Evolutionary conservation across 1,140 invertebrate species (phyloP).

Genomic region (Drosophila trapezifrons): DNA sequence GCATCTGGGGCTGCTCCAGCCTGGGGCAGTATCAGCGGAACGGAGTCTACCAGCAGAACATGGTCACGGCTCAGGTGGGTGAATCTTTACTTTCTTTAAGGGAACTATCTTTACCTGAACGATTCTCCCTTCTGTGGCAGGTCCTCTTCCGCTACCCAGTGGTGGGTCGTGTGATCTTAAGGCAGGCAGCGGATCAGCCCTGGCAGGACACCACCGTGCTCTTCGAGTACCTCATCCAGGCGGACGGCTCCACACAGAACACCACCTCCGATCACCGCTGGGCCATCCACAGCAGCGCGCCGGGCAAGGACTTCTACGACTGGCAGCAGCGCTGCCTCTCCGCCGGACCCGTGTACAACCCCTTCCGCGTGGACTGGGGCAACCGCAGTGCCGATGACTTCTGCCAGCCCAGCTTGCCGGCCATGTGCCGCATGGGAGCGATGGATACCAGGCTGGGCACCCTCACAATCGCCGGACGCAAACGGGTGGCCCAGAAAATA

Average conservation of each 20-base stretch:
- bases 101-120: not conserved
- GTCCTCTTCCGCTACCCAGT: constrained; percentile 93
- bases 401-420: constrained; percentile 86
- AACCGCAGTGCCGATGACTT: constrained; percentile 85
- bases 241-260: constrained; percentile 92
- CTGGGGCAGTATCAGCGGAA: constrained; percentile 88
- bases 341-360: constrained; percentile 92
- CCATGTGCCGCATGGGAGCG: constrained; percentile 88
- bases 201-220: constrained; percentile 92
- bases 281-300: constrained; percentile 87
- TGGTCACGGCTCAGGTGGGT: constrained; percentile 88
- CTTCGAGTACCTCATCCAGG: constrained; percentile 92
- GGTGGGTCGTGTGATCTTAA: constrained; percentile 93
- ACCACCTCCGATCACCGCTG: constrained; percentile 91
- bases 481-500: constrained; percentile 86
- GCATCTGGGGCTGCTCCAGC: constrained; percentile 89
- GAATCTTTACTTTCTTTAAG: no score
- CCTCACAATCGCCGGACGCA: constrained; percentile 90
- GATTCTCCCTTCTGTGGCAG: not conserved
- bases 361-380: constrained; percentile 88
- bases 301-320: constrained; percentile 95
- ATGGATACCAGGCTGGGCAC: constrained; percentile 89
- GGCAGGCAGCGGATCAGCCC: constrained; percentile 91
- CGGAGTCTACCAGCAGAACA: constrained; percentile 88
- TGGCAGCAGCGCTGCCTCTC: constrained; percentile 94